phyloP scores from a whole-genome alignment of 2,797 vertebrate genomes.

The Labeo calbasu region DNA sequence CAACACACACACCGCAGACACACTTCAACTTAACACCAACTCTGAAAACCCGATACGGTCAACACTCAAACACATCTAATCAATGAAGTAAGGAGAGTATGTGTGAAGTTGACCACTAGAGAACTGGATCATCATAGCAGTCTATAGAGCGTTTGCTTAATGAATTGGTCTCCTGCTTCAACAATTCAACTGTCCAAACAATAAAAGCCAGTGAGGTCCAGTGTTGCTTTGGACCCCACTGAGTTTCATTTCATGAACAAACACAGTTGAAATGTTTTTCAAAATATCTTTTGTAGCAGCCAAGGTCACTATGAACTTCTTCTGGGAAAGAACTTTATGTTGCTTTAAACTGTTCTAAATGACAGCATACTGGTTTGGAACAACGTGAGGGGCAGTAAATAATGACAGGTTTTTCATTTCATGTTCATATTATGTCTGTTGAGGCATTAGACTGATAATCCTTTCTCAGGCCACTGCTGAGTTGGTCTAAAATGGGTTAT shows the following conservation, averaged over 20 bases:
- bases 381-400: neutral
- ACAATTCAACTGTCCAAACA: neutral
- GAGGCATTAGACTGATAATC: slow-evolving; percentile 17
- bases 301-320: neutral
- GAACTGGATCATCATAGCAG: neutral
- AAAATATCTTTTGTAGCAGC: neutral
- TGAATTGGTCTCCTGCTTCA: neutral
- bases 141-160: neutral
- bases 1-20: slow-evolving; percentile 67
- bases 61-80: slow-evolving; percentile 63
- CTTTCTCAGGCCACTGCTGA: slow-evolving; percentile 3
- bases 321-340: neutral
- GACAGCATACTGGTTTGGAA: slow-evolving; percentile 4
- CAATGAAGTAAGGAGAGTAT: slow-evolving; percentile 48
- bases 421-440: slow-evolving; percentile 2
- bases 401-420: neutral
- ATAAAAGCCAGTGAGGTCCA: neutral
- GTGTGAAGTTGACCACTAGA: slow-evolving; percentile 46
- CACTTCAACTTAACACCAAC: slow-evolving; percentile 74
- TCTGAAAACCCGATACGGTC: slow-evolving; percentile 67
- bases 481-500: slow-evolving; percentile 15
- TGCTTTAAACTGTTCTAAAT: neutral
- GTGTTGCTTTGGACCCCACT: neutral
- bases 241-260: neutral
- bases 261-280: neutral